Percentiles rank a stretch among this genome's conserved stretches.
phyloP scores from a whole-genome alignment of 2,888 invertebrate species.

The Euclidia mi region DNA sequence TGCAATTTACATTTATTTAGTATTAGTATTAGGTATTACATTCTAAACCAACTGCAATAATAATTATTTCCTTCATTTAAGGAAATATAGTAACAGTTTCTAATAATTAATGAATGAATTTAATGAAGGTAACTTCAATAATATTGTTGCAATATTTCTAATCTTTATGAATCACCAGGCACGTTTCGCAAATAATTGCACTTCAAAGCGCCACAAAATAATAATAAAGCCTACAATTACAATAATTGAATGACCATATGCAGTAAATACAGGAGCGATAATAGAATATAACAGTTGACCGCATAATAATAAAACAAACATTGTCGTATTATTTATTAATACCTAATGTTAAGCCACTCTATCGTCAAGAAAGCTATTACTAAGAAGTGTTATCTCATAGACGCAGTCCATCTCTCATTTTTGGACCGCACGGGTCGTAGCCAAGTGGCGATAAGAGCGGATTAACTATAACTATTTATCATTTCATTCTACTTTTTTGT shows the following conservation, averaged over 20 bases:
- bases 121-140: not conserved
- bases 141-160: not conserved
- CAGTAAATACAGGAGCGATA: constrained; percentile 26
- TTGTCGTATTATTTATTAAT: constrained; percentile 54
- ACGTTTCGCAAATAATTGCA: not conserved
- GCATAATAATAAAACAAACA: constrained; percentile 29
- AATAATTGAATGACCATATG: constrained; percentile 14
- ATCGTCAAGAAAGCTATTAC: constrained; percentile 79
- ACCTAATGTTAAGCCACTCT: constrained; percentile 61
- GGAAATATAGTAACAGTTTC: not conserved
- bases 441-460: constrained; percentile 83
- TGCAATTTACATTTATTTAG: too few species aligned
- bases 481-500: constrained; percentile 83
- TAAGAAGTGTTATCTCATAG: constrained; percentile 82
- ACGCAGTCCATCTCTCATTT: constrained; percentile 86
- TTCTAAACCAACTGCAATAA: too few species aligned
- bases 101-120: not conserved
- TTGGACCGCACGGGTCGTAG: constrained; percentile 87
- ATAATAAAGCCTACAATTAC: not conserved
- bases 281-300: constrained; percentile 16
- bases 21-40: too few species aligned
- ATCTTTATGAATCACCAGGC: not conserved
- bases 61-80: too few species aligned
- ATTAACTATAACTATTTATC: constrained; percentile 89
- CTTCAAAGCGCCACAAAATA: not conserved